Evolutionary conservation across 1,140 invertebrate species (phyloP).

Genomic region (Lepidurus arcticus): DNA sequence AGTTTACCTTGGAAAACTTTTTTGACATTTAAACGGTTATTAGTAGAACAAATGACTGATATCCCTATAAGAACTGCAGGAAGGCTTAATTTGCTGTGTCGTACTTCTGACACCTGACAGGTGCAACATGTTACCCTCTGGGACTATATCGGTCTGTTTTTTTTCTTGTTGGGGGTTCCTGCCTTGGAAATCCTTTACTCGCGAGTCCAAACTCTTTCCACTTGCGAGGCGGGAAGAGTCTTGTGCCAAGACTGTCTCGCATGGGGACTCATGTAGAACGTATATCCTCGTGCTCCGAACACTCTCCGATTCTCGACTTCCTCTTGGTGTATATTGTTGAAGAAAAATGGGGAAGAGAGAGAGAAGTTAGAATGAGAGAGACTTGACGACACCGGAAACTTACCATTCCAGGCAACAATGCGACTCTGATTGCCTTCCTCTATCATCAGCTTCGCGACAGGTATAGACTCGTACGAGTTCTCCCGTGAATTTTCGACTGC

Average conservation of each 20-base stretch:
- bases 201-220: conserved; percentile 3
- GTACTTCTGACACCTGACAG: conserved; percentile 7
- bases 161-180: background rate
- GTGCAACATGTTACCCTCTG: background rate
- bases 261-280: conserved; percentile 21
- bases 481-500: no score
- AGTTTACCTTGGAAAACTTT: no score
- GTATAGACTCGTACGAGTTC: background rate
- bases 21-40: background rate
- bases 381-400: conserved; percentile 18
- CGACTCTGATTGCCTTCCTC: conserved; percentile 5
- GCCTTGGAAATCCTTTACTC: background rate
- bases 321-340: background rate
- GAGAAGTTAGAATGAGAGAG: background rate
- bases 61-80: background rate
- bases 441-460: background rate
- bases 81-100: conserved; percentile 18
- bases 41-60: background rate
- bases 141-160: background rate
- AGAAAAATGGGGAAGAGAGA: background rate
- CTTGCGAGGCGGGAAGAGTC: background rate
- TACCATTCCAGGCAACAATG: conserved; percentile 9
- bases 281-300: conserved; percentile 18
- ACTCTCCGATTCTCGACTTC: conserved; percentile 12
- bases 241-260: conserved; percentile 16